Conservation (phyloP, 2,888 invertebrate genomes). For the Hanleya hanleyi region DNA sequence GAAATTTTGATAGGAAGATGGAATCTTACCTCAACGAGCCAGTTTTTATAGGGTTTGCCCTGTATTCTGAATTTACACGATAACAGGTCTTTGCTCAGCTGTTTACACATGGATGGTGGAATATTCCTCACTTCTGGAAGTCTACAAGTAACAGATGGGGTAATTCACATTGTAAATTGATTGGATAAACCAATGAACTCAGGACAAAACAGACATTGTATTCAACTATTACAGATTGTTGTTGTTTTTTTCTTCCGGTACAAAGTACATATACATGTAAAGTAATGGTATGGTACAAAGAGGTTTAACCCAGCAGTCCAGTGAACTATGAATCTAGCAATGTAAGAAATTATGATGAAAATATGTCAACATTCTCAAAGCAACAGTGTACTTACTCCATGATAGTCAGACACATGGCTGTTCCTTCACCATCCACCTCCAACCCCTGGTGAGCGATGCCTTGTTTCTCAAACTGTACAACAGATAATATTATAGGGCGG, state of each 20-base stretch:
- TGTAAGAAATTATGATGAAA: background rate
- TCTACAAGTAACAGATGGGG: too few species aligned
- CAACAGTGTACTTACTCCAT: constrained; percentile 61
- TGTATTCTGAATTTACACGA: constrained; percentile 82
- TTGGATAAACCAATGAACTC: background rate
- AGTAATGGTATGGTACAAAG: too few species aligned
- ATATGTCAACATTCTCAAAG: background rate
- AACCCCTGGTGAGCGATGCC: constrained; percentile 94
- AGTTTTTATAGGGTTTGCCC: constrained; percentile 75
- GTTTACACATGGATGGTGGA: constrained; percentile 23
- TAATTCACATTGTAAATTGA: too few species aligned
- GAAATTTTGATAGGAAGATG: too few species aligned
- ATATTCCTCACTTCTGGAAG: background rate
- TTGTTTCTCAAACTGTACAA: constrained; percentile 80
- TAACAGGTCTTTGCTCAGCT: constrained; percentile 76
- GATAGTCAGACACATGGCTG: constrained; percentile 67
- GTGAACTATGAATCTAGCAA: background rate
- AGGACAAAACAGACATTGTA: background rate
- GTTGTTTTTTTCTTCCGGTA: too few species aligned
- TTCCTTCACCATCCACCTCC: constrained; percentile 92
- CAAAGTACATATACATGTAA: too few species aligned
- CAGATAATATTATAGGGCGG: background rate
- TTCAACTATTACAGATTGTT: background rate
- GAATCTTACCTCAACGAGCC: constrained; percentile 95
- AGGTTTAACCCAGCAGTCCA: too few species aligned